These are phyloP conservation scores for Phenganax stokvisi DNA, from an alignment of 92 coral and sea anemone species.

Conservation along the genomic window DNA sequence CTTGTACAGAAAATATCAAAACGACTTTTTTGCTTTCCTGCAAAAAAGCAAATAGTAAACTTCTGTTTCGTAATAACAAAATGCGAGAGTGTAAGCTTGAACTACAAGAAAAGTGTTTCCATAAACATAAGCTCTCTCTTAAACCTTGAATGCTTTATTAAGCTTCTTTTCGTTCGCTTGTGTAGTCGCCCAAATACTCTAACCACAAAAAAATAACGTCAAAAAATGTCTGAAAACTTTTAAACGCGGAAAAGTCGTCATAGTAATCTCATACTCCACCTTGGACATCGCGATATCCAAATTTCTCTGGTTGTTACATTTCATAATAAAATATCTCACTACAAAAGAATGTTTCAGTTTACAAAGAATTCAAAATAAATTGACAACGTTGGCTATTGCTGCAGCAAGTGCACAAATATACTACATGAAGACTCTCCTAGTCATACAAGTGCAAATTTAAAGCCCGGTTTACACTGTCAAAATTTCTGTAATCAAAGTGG, in stretches of 20 bases:
- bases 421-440: background rate
- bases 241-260: background rate
- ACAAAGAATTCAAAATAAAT: background rate
- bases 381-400: background rate
- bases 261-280: conserved; percentile 29
- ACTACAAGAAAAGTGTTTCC: background rate
- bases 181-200: conserved; percentile 99
- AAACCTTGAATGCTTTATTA: conserved; percentile 84
- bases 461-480: too few relatives aligned
- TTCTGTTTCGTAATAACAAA: background rate
- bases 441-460: too few relatives aligned
- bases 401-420: too few relatives aligned
- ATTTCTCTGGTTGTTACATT: conserved; percentile 95
- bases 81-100: background rate
- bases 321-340: conserved; percentile 97
- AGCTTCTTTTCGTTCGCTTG: conserved; percentile 93
- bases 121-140: background rate
- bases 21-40: conserved; percentile 89
- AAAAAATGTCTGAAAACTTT: background rate
- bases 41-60: background rate
- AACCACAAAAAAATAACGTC: background rate
- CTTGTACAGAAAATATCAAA: conserved; percentile 93
- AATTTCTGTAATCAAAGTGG: too few relatives aligned
- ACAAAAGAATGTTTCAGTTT: background rate
- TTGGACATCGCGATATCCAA: conserved; percentile 88